Evolutionary conservation across 2,888 invertebrate genomes (phyloP), one percentile per base, ranked within the genome.

Genomic region (Cheilosia pagana): DNA sequence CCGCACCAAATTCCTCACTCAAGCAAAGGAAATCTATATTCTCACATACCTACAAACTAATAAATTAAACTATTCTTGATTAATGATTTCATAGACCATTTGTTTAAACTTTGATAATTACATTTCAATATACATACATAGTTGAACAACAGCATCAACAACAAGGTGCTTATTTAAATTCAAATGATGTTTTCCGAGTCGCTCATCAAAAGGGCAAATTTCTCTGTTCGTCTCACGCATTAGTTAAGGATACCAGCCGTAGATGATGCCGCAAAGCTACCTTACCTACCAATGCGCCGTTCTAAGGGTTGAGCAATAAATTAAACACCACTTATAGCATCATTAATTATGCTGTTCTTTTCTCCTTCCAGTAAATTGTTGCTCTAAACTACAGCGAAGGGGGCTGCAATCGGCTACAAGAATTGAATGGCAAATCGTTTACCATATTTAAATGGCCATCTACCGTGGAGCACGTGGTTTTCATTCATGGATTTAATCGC

Each of bases 321-420:
- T 86, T 81, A 86, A 86, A 86, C 76, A 72, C 72, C 81, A 86
- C 81, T 86, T 86, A 86, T 77, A 86, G 60, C 62, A 81, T 81
- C 86, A 86, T 86, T 77, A 86, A 86, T 86, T 63, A 86, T 65
- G 14, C 45, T 68, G 50, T 86, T 62, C 16, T 59, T 53, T 62
- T 16, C n/a, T 45, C 14, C 53, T 68, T 50, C 31, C 14, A 25
- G 21, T 35, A 21, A 10, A 16, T 21, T 65, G 23, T 72, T 63
- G 45, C 43, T 65, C 28, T 19, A 62, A 1, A 19, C 6, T 23
- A n/a, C n/a, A 21, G 57, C 10, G 50, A 41, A 12, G 41, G 19
- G 41, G 41, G 16, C 19, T 19, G 23, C 19, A 35, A 63, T 63
- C 35, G 63, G 55, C 63, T 62, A 55, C 23, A 63, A 35, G 23